Evolutionary conservation across 2,888 invertebrate genomes (phyloP).

Genomic region (Aproaerema taeniolella): DNA sequence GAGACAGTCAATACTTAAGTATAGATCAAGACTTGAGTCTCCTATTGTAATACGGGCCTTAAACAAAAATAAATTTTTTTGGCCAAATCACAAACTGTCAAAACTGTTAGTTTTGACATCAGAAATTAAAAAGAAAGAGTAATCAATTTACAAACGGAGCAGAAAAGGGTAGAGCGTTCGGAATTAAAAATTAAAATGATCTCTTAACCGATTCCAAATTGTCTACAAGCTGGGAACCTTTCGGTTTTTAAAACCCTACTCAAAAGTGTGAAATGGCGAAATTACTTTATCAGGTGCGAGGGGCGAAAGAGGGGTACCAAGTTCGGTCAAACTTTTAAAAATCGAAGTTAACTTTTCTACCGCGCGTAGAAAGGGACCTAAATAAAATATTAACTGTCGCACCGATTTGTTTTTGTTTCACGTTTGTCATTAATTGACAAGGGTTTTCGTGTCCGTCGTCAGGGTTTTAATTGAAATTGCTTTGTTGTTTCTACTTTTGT

Average conservation of each 20-base stretch:
- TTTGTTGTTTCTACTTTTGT: constrained; percentile 20
- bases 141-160: background rate
- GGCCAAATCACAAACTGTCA: too few relatives aligned
- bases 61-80: too few relatives aligned
- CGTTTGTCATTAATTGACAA: constrained; percentile 62
- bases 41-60: too few relatives aligned
- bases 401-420: constrained; percentile 52
- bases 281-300: constrained; percentile 71
- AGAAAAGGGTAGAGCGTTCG: constrained; percentile 3
- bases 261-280: constrained; percentile 71
- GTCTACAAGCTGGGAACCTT: constrained; percentile 46
- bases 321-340: constrained; percentile 69
- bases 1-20: too few relatives aligned
- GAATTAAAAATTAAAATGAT: constrained; percentile 51
- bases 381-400: constrained; percentile 64
- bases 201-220: constrained; percentile 54
- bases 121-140: too few relatives aligned
- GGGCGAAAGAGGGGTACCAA: constrained; percentile 52
- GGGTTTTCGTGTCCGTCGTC: constrained; percentile 46
- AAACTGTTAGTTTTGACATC: too few relatives aligned
- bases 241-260: constrained; percentile 65
- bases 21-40: too few relatives aligned
- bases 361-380: constrained; percentile 34
- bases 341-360: constrained; percentile 66
- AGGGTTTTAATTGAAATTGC: constrained; percentile 41